phyloP scores from a whole-genome alignment of 1,140 invertebrate genomes.

The Apis cerana region DNA sequence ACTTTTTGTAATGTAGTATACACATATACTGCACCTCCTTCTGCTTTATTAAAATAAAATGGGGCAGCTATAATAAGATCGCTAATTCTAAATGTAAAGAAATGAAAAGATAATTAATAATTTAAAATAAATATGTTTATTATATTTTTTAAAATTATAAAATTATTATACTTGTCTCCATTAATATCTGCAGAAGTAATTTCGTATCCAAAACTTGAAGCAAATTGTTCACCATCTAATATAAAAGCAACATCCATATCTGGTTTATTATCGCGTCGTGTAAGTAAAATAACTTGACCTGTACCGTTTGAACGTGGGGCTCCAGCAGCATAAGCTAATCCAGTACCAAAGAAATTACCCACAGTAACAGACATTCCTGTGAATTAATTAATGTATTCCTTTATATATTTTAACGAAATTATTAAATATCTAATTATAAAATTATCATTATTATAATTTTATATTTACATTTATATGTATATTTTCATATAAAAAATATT shows the following conservation, averaged over 20 bases:
- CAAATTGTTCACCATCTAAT: constrained; percentile 92
- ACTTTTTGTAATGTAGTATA: constrained; percentile 85
- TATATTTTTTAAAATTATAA: not conserved
- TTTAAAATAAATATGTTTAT: not conserved
- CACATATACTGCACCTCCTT: constrained; percentile 95
- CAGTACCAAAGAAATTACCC: constrained; percentile 87
- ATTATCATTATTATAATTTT: not conserved
- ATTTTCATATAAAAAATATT: constrained; percentile 3
- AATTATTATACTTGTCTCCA: constrained; percentile 87
- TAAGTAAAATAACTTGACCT: constrained; percentile 93
- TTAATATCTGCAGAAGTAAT: constrained; percentile 92
- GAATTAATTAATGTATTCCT: constrained; percentile 46
- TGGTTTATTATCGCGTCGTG: constrained; percentile 83
- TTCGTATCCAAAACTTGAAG: constrained; percentile 94
- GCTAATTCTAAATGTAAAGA: constrained; percentile 83
- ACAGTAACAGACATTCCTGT: constrained; percentile 93
- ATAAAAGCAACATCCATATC: constrained; percentile 84
- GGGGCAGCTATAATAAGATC: constrained; percentile 96
- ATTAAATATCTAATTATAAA: not conserved
- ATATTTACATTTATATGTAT: not conserved
- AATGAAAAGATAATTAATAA: not conserved
- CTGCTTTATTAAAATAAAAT: constrained; percentile 91
- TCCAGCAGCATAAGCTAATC: constrained; percentile 89
- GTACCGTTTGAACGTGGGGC: constrained; percentile 92
- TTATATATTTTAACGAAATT: not conserved